Conservation (phyloP, 2,113 vertebrate genomes). For the Ptyas mucosa region DNA sequence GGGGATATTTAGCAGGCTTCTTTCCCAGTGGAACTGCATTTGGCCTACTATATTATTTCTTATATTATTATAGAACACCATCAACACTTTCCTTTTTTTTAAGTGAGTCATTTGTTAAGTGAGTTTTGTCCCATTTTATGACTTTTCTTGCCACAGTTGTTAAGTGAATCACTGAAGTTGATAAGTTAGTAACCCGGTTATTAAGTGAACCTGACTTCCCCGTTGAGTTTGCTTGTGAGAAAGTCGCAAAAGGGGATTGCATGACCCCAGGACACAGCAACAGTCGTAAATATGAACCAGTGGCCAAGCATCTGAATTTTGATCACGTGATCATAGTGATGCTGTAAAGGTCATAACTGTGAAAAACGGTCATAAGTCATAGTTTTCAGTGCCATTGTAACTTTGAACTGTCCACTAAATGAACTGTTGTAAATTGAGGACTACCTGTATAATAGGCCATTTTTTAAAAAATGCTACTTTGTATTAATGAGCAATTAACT, state of each 20-base stretch:
- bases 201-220: neutral
- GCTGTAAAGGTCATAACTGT: too few relatives aligned
- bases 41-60: too few relatives aligned
- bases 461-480: neutral
- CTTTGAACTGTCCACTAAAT: too few relatives aligned
- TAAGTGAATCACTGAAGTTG: neutral
- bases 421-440: too few relatives aligned
- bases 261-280: too few relatives aligned
- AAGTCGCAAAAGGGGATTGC: neutral
- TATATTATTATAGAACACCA: neutral
- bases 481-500: neutral
- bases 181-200: neutral
- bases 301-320: too few relatives aligned
- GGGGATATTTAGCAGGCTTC: too few relatives aligned
- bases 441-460: too few relatives aligned
- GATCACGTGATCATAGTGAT: too few relatives aligned
- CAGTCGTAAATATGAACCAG: too few relatives aligned
- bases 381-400: too few relatives aligned
- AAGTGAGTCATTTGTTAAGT: neutral
- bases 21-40: neutral
- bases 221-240: neutral
- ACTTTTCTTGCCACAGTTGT: neutral
- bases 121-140: neutral
- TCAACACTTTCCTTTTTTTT: neutral
- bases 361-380: too few relatives aligned